Base-by-base conservation (phyloP, 1,140 invertebrate species). In the Zaprionus camerounensis region DNA sequence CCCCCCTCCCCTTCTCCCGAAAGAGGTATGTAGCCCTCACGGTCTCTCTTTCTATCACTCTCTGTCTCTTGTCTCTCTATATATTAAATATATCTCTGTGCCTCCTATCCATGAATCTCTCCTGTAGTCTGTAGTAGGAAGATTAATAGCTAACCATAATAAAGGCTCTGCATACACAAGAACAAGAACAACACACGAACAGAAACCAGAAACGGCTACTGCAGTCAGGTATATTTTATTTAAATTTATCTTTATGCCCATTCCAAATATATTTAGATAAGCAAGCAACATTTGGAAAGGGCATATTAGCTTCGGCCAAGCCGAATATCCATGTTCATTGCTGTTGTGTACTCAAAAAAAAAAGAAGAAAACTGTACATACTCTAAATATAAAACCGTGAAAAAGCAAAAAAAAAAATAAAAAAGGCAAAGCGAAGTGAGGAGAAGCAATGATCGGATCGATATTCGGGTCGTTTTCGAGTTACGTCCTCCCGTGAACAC, bases 271-370 rank as follows among this genome's bases (percentile, higher is more conserved):
- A 20, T 20, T 20, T 51, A 34, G 9, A 11, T 1, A 2, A n/a
- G 15, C 15, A 20, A 9, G 3, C n/a, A 17, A 17, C 22, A 6
- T 63, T n/a, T 76, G 73, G 61, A 59, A 71, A 55, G 68, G 20
- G 59, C 36, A 76, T 71, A 65, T 4, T 28, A 49, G 61, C 26
- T 61, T 76, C 73, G 73, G 68, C 68, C 7, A 46, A 15, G 44
- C 69, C 73, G 73, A 76, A 71, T 57, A 76, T 63, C 70, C 53
- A 57, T 71, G 24, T 64, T 71, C 63, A 75, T 75, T 58, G 72
- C 44, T 74, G 65, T 74, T 75, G 72, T 70, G 56, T 38, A 44
- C 59, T 55, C 13, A 61, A 53, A 44, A 51, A 24, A 56, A 57
- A 56, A 36, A 9, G 26, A 24, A 9, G n/a, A 38, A 51, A 24